Percentiles rank a stretch among this genome's conserved stretches.
phyloP scores from a whole-genome alignment of 2,888 invertebrate genomes.

The Ophion ventricosus region DNA sequence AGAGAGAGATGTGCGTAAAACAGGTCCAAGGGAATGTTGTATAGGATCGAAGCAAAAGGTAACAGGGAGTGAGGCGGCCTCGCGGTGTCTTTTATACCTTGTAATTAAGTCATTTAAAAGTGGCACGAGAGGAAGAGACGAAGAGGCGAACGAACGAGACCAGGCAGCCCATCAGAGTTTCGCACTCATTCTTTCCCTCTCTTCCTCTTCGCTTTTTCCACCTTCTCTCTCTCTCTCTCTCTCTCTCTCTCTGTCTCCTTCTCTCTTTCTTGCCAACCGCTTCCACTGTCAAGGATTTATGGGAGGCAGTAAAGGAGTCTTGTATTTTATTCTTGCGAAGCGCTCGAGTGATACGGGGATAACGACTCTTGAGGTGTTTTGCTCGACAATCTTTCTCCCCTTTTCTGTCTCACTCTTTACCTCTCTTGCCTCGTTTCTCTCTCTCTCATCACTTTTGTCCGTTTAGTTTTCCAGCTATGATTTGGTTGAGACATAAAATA shows the following conservation, averaged over 20 bases:
- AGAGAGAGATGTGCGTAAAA: background rate
- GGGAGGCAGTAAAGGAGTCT: constrained; percentile 68
- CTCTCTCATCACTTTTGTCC: constrained; percentile 40
- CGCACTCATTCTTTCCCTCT: constrained; percentile 37
- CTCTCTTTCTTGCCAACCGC: constrained; percentile 54
- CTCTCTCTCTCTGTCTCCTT: constrained; percentile 17
- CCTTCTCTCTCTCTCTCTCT: constrained; percentile 49
- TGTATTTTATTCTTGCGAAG: constrained; percentile 69
- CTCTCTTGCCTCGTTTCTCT: constrained; percentile 17
- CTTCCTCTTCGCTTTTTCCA: background rate
- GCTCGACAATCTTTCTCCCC: constrained; percentile 62
- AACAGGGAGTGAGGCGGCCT: constrained; percentile 31
- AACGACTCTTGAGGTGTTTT: constrained; percentile 65
- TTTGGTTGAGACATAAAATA: constrained; percentile 14
- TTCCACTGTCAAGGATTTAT: constrained; percentile 67
- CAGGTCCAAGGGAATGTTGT: constrained; percentile 22
- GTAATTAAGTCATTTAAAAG: constrained; percentile 70
- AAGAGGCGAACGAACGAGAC: constrained; percentile 45
- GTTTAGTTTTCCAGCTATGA: constrained; percentile 31
- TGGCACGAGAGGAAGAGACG: constrained; percentile 53
- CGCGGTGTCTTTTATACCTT: constrained; percentile 69
- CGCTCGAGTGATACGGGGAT: constrained; percentile 63
- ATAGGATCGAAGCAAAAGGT: constrained; percentile 22
- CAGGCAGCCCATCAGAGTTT: constrained; percentile 55
- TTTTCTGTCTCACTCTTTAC: constrained; percentile 21